These are phyloP conservation scores for Pristionchus entomophagus DNA, from an alignment of 2,888 invertebrate species.

Conservation along the genomic window DNA sequence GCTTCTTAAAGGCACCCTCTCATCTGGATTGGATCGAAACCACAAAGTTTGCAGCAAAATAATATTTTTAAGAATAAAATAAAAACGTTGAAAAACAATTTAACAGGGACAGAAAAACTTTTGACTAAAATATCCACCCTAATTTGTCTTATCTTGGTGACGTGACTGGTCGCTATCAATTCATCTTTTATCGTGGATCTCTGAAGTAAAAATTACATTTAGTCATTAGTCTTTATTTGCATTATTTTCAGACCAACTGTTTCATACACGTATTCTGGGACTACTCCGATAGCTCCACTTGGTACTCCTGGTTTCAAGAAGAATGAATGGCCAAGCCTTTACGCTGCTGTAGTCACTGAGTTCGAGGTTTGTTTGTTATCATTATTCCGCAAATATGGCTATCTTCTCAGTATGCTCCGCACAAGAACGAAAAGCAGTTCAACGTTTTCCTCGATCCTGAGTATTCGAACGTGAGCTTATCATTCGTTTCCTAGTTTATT, in stretches of 20 bases:
- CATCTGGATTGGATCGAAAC: constrained; percentile 65
- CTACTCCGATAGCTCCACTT: background rate
- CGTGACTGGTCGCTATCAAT: background rate
- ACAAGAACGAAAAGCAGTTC: too few species aligned
- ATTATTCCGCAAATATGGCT: too few species aligned
- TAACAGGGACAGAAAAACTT: background rate
- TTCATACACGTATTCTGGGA: background rate
- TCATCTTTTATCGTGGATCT: constrained; percentile 8
- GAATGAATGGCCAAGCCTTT: background rate
- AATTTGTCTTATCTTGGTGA: background rate
- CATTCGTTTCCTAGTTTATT: too few species aligned
- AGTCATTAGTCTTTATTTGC: background rate
- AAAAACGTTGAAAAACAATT: background rate
- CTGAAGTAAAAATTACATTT: background rate
- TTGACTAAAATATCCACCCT: background rate
- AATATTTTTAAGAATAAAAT: too few species aligned
- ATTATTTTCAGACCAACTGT: background rate
- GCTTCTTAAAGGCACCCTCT: constrained; percentile 66
- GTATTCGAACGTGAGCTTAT: too few species aligned
- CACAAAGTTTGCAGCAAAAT: constrained; percentile 40
- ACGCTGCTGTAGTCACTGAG: background rate
- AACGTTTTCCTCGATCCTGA: too few species aligned
- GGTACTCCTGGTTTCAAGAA: background rate
- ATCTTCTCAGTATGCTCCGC: too few species aligned
- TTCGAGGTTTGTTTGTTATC: background rate